Conservation (phyloP, 1,140 invertebrate species). For the Amyelois transitella region DNA sequence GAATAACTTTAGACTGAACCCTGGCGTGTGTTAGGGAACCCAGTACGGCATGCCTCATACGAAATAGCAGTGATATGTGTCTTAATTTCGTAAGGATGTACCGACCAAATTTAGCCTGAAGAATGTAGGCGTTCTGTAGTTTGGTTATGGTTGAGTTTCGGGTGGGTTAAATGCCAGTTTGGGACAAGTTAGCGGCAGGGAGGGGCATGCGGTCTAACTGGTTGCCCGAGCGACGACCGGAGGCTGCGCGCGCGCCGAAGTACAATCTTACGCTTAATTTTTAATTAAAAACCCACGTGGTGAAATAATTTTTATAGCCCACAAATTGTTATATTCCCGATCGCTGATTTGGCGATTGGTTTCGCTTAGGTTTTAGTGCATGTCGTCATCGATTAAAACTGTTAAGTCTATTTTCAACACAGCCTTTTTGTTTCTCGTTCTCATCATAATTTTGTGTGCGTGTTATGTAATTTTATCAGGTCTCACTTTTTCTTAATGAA, state of each 20-base stretch:
- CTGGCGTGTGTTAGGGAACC: conserved; percentile 53
- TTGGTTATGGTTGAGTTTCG: conserved; percentile 25
- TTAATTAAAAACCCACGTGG: conserved; percentile 45
- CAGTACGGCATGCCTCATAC: conserved; percentile 52
- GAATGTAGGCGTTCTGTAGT: conserved; percentile 16
- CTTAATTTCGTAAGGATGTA: conserved; percentile 7
- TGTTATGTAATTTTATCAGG: too few relatives aligned
- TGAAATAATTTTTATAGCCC: not conserved
- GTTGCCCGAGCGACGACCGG: conserved; percentile 70
- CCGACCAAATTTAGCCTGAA: not conserved
- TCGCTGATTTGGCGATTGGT: not conserved
- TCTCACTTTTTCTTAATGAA: too few relatives aligned
- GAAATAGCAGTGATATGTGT: conserved; percentile 28
- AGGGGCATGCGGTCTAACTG: conserved; percentile 59
- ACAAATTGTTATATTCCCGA: not conserved
- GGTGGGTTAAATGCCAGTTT: conserved; percentile 34
- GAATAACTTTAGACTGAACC: conserved; percentile 32
- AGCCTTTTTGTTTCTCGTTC: too few relatives aligned
- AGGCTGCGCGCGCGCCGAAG: conserved; percentile 63
- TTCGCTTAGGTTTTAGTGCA: not conserved
- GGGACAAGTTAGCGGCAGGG: conserved; percentile 38
- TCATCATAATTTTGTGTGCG: too few relatives aligned
- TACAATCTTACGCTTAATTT: conserved; percentile 48
- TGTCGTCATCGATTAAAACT: not conserved
- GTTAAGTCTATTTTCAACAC: not conserved